Conservation (phyloP, 2,797 vertebrate genomes). For the Lacerta bilineata region DNA sequence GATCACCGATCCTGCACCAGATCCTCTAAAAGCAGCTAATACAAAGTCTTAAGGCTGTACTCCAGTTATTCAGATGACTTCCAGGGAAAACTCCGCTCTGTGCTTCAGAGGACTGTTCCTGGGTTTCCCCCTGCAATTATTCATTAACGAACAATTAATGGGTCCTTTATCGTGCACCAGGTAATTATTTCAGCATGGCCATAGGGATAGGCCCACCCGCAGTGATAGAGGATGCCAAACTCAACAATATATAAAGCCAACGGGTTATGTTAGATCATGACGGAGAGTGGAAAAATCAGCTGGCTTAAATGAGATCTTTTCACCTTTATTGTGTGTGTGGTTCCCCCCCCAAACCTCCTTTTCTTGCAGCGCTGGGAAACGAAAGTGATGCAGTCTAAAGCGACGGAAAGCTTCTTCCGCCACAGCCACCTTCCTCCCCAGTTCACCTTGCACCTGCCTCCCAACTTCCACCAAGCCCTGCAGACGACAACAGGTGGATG, state of each 20-base stretch:
- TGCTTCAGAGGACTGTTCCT: not conserved
- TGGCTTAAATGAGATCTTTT: not conserved
- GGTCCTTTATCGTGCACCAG: not conserved
- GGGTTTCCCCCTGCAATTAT: not conserved
- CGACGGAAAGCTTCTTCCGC: slow-evolving; percentile 91
- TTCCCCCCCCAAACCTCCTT: not conserved
- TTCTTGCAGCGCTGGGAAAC: slow-evolving; percentile 92
- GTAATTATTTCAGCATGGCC: not conserved
- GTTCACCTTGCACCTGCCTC: slow-evolving; percentile 89
- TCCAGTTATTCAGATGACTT: not conserved
- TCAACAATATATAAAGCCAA: not conserved
- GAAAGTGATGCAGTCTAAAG: slow-evolving; percentile 94
- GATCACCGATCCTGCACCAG: not conserved
- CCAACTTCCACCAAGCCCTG: slow-evolving; percentile 78
- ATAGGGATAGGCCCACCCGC: not conserved
- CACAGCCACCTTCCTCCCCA: slow-evolving; percentile 79
- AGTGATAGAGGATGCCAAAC: not conserved
- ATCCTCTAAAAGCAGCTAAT: not conserved
- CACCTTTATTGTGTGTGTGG: slow-evolving; percentile 9
- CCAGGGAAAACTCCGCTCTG: not conserved
- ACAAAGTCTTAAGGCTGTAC: not conserved
- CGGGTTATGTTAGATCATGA: slow-evolving; percentile 24
- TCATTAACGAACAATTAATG: not conserved
- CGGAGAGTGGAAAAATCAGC: not conserved
- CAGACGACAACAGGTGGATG: slow-evolving; percentile 85